phyloP scores from a whole-genome alignment of 2,113 vertebrate species.

The Phasianus colchicus region DNA sequence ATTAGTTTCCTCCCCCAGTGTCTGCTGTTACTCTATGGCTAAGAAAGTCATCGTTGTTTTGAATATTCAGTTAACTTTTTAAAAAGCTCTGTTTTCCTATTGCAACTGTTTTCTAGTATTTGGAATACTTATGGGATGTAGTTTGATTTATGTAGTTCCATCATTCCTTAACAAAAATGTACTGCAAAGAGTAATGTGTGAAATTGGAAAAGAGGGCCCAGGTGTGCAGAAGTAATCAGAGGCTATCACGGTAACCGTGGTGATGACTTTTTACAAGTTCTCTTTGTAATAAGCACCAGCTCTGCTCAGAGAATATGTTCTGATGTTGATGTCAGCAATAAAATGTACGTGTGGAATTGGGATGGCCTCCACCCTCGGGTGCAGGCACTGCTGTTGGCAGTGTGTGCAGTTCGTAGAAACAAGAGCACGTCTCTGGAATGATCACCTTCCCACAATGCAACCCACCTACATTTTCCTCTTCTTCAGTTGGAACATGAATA shows the following conservation, averaged over 20 bases:
- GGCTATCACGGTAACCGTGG: slow-evolving; percentile 32
- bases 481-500: background rate
- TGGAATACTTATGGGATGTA: slow-evolving; percentile 14
- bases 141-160: slow-evolving; percentile 32
- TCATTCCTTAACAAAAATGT: slow-evolving; percentile 50
- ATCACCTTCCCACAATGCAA: background rate
- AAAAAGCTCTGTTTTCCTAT: slow-evolving; percentile 11
- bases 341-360: background rate
- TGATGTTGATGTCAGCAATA: background rate
- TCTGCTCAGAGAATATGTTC: background rate
- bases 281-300: slow-evolving; percentile 25
- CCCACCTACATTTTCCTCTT: background rate
- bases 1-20: background rate
- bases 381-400: background rate
- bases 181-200: slow-evolving; percentile 34
- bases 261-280: slow-evolving; percentile 24
- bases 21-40: background rate
- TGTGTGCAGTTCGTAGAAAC: background rate
- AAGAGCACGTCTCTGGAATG: background rate
- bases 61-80: slow-evolving; percentile 33
- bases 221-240: slow-evolving; percentile 52
- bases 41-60: slow-evolving; percentile 23
- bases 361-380: background rate
- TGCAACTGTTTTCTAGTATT: slow-evolving; percentile 22
- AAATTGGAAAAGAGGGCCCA: slow-evolving; percentile 37